phyloP scores from a whole-genome alignment of 2,888 invertebrate species.

The Meteorus cinctellus region DNA sequence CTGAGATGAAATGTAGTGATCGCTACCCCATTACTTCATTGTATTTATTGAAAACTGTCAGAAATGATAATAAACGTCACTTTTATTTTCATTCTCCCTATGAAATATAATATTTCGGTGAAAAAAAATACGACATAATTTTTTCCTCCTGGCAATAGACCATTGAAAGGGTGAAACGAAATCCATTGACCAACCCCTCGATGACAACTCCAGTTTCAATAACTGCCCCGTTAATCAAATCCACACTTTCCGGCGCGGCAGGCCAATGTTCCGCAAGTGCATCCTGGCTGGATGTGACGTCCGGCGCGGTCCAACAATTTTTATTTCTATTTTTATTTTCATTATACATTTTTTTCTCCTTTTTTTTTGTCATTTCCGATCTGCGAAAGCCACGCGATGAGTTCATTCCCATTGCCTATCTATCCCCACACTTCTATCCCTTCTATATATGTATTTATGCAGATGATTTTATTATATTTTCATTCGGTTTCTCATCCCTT shows the following conservation, averaged over 20 bases:
- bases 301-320: constrained; percentile 47
- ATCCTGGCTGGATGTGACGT: constrained; percentile 51
- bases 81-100: no score
- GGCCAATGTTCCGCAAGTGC: constrained; percentile 37
- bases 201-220: constrained; percentile 63
- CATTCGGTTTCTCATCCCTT: background rate
- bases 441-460: background rate
- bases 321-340: constrained; percentile 43
- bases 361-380: constrained; percentile 31
- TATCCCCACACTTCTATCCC: background rate
- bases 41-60: no score
- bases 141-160: background rate
- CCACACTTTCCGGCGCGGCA: constrained; percentile 55
- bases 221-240: constrained; percentile 65
- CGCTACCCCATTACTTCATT: no score
- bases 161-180: constrained; percentile 5
- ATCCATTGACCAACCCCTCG: constrained; percentile 31
- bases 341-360: background rate
- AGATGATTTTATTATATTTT: constrained; percentile 27
- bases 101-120: background rate
- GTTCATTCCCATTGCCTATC: constrained; percentile 4
- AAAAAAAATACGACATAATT: background rate
- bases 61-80: no score
- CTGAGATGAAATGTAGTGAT: no score
- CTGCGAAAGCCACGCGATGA: constrained; percentile 1